These are phyloP conservation scores for Ciconia stormi DNA, from an alignment of 2,113 vertebrate species.

Conservation along the genomic window DNA sequence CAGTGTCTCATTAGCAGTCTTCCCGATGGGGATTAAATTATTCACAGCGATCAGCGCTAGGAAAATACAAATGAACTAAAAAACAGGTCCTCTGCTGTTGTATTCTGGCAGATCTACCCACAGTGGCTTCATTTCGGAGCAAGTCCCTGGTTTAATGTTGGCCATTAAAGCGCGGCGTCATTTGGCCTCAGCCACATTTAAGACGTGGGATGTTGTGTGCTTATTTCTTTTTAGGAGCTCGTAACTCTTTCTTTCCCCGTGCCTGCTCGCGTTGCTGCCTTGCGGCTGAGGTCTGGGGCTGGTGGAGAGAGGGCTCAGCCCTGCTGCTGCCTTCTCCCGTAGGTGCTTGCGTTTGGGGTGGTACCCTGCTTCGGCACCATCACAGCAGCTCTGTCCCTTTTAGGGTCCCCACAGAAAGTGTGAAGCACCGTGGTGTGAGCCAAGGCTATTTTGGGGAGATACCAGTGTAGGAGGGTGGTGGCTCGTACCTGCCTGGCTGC, in stretches of 20 bases:
- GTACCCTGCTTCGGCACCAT: no score
- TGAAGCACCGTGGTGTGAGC: fast-evolving
- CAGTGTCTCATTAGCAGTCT: not conserved
- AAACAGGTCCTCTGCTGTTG: not conserved
- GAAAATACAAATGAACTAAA: not conserved
- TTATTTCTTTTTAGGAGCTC: not conserved
- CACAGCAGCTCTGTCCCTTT: fast-evolving
- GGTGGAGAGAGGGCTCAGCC: not conserved
- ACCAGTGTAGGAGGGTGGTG: fast-evolving
- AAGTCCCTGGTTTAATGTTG: not conserved
- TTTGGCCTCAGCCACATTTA: not conserved
- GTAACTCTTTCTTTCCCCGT: fast-evolving
- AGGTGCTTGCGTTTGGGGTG: not conserved
- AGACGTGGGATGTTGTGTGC: fast-evolving
- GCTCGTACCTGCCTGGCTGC: fast-evolving
- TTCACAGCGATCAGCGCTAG: not conserved
- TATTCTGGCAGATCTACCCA: fast-evolving
- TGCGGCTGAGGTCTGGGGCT: fast-evolving
- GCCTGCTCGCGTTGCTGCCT: not conserved
- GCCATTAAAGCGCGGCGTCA: not conserved
- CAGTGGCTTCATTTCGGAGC: not conserved
- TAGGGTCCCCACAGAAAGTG: not conserved
- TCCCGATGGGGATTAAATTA: not conserved
- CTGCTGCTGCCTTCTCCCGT: no score
- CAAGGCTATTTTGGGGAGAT: not conserved